Percentiles rank a stretch among this genome's conserved stretches.
These are phyloP conservation scores for Dicranocentrus wangi DNA, from an alignment of 2,888 invertebrate genomes.

Conservation along the genomic window DNA sequence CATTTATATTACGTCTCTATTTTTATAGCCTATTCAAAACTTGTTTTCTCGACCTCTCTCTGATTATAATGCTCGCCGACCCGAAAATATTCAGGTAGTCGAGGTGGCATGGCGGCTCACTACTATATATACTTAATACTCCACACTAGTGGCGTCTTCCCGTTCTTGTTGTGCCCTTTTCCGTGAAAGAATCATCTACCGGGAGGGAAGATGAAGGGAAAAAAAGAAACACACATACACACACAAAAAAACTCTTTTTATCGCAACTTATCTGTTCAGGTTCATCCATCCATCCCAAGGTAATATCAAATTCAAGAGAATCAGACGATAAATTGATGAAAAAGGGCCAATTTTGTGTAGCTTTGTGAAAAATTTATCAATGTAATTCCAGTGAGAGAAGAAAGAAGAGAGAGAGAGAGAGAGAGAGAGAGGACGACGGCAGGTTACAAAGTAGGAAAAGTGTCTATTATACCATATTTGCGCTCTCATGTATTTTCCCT, in stretches of 20 bases:
- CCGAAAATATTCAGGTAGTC: slow-evolving; percentile 12
- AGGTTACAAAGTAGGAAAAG: slow-evolving; percentile 45
- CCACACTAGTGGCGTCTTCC: not conserved
- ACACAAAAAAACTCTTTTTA: slow-evolving; percentile 44
- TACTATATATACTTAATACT: no score
- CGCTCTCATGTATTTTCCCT: slow-evolving; percentile 40
- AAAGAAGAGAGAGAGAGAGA: slow-evolving; percentile 16
- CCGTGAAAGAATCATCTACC: slow-evolving; percentile 17
- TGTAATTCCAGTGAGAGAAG: slow-evolving; percentile 70
- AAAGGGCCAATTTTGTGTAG: slow-evolving; percentile 73
- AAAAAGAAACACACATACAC: slow-evolving; percentile 15
- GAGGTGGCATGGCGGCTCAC: no score
- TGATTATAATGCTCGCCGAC: slow-evolving; percentile 53
- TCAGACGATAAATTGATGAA: slow-evolving; percentile 73
- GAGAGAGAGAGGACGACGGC: slow-evolving; percentile 7
- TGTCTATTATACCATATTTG: slow-evolving; percentile 58
- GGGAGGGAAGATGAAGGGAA: slow-evolving; percentile 23
- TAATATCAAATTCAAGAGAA: slow-evolving; percentile 72
- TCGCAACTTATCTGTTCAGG: slow-evolving; percentile 65
- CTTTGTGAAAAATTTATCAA: slow-evolving; percentile 73
- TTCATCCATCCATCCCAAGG: slow-evolving; percentile 67
- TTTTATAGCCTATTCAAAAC: slow-evolving; percentile 50
- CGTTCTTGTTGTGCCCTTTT: slow-evolving; percentile 24
- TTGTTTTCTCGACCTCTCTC: slow-evolving; percentile 11
- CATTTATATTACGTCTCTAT: slow-evolving; percentile 47